Evolutionary conservation across 2,888 invertebrate species (phyloP), one percentile per base, ranked within the genome.

Genomic region (Saturnia pavonia): DNA sequence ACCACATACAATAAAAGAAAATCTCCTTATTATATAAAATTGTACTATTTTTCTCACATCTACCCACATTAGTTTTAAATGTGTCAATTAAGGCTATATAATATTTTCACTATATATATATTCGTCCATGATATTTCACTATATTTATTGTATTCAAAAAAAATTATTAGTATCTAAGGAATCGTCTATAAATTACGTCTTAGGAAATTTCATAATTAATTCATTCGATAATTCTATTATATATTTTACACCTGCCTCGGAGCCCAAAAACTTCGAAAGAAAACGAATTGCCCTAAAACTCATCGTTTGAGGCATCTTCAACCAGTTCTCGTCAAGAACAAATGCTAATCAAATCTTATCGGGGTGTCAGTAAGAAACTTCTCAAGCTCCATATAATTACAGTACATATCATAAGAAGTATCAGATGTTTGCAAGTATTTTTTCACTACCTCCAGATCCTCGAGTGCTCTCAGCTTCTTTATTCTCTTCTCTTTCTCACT

Each of bases 371-470:
- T 77, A 66, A 82, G 75, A 71, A 79, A 81, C n/a, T 81, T 83
- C 43, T 84, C 84, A 42, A 84, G 73, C 16, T 84, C 83, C 82
- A 84, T 82, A 34, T 80, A 84, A 71, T 78, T 77, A 69, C 79
- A 77, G 70, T 76, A 84, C 1, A 76, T 78, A 1, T 82, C 82
- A 67, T 77, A 81, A 0, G 76, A 60, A 0, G 82, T 84, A 6
- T 74, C 65, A 27, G 75, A 81, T 0, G 78, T 76, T 42, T 82
- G 78, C n/a, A 85, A 74, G 79, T 77, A 84, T 40, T 78, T 82
- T 66, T 75, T 81, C 0, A 85, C 79, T n/a, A 84, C 77, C 66
- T 85, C 82, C 19, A 85, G 71, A 72, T 85, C 84, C 70, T 82
- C 76, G 42, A 82, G 70, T 1, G 82, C 84, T 42, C 83, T 78